Percentiles rank a stretch among this genome's conserved stretches.
These are phyloP conservation scores for Furcifer pardalis DNA, from an alignment of 2,797 vertebrate genomes.

Conservation along the genomic window DNA sequence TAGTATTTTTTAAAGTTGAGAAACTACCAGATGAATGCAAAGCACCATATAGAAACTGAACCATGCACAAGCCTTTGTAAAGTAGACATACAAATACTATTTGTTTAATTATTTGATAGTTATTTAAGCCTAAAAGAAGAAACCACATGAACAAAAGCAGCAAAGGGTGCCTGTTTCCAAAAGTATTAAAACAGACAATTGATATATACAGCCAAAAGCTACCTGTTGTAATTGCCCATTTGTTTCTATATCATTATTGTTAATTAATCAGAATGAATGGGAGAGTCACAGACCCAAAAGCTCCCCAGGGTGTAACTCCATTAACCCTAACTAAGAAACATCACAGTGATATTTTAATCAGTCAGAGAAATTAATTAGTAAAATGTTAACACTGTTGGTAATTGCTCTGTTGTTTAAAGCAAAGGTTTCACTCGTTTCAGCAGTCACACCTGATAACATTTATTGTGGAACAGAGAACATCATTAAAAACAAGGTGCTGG, in stretches of 20 bases:
- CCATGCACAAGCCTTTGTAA: background rate
- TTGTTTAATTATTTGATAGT: constrained; percentile 2
- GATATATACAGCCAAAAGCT: constrained; percentile 42
- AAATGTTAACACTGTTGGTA: constrained; percentile 31
- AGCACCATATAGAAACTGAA: background rate
- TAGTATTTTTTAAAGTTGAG: background rate
- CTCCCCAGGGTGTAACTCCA: background rate
- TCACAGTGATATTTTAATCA: constrained; percentile 34
- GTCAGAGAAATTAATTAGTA: constrained; percentile 42
- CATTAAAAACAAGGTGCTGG: background rate
- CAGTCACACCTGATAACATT: background rate
- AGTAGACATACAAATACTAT: background rate
- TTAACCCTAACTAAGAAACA: constrained; percentile 33
- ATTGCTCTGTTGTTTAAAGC: constrained; percentile 28
- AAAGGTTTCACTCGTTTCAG: constrained; percentile 29
- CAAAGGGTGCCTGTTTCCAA: constrained; percentile 6
- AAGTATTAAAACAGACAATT: constrained; percentile 13
- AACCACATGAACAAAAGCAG: constrained; percentile 11
- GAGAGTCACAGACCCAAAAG: constrained; percentile 29
- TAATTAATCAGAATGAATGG: constrained; percentile 49
- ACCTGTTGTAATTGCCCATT: constrained; percentile 25
- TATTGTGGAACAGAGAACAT: constrained; percentile 6
- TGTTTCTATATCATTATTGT: constrained; percentile 18
- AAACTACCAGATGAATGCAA: background rate
- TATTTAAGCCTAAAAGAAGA: background rate